These are phyloP conservation scores for Sycon ciliatum DNA, from an alignment of 37 sponge, comb jelly and placozoan species.

Conservation along the genomic window DNA sequence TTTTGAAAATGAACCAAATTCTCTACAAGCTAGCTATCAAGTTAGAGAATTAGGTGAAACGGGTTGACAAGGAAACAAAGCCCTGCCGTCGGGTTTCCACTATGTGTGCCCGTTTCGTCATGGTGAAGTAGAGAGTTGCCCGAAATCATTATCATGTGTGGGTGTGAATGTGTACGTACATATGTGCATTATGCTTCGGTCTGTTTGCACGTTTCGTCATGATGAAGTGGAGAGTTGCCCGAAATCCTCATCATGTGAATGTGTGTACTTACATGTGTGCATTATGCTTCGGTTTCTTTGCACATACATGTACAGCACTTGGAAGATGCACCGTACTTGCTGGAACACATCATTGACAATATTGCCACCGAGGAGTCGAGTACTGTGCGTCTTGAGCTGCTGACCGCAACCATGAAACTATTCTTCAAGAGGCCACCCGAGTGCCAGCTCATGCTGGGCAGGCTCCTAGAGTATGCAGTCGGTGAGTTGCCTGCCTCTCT, in stretches of 20 bases:
- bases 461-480: slow-evolving; percentile 64
- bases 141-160: too few relatives aligned
- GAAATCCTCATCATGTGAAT: not conserved
- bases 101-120: too few relatives aligned
- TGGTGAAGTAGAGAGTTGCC: too few relatives aligned
- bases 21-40: too few relatives aligned
- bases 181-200: too few relatives aligned
- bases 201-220: too few relatives aligned
- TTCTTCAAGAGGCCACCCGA: slow-evolving; percentile 96
- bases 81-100: too few relatives aligned
- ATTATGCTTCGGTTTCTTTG: not conserved
- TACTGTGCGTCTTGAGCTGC: slow-evolving; percentile 69
- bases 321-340: slow-evolving; percentile 70
- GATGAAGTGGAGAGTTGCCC: too few relatives aligned
- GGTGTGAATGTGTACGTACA: too few relatives aligned
- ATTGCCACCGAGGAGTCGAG: slow-evolving; percentile 53
- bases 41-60: too few relatives aligned
- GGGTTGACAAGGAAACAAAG: too few relatives aligned
- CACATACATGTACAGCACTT: slow-evolving; percentile 28
- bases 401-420: slow-evolving; percentile 82
- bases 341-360: slow-evolving; percentile 56
- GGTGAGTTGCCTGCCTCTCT: slow-evolving; percentile 31
- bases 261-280: not conserved
- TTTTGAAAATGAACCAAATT: too few relatives aligned
- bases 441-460: slow-evolving; percentile 80